Conservation (phyloP, 2,797 vertebrate species). For the Phyllotis vaccarum region DNA sequence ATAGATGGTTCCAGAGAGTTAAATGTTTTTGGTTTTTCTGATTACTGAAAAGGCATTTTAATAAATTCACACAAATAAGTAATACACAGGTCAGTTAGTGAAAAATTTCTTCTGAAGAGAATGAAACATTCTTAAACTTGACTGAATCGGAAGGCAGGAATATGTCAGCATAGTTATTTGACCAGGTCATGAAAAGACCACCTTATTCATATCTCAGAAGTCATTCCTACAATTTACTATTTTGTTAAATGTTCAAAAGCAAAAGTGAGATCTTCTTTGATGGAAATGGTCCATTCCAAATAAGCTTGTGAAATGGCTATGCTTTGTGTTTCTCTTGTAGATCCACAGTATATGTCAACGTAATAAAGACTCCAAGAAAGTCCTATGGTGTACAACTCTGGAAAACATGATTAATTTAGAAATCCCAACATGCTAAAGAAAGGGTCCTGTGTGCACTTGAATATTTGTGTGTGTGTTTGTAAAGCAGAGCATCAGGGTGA, state of each 20-base stretch:
- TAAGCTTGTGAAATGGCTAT: not conserved
- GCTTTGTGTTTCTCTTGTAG: not conserved
- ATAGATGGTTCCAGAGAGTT: not conserved
- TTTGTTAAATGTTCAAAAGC: conserved; percentile 12
- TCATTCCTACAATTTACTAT: not conserved
- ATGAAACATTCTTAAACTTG: not conserved
- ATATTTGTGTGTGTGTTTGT: not conserved
- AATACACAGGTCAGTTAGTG: not conserved
- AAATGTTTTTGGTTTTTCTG: not conserved
- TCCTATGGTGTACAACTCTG: not conserved
- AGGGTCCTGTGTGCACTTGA: not conserved
- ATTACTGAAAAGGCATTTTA: not conserved
- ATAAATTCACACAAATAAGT: not conserved
- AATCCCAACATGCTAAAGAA: not conserved
- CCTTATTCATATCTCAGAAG: conserved; percentile 22
- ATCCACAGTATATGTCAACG: not conserved
- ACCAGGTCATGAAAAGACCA: not conserved
- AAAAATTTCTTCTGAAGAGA: conserved; percentile 22
- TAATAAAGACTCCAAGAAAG: not conserved
- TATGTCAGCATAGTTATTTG: not conserved
- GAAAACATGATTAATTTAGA: not conserved
- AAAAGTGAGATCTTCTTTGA: conserved; percentile 18
- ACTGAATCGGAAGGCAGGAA: not conserved
- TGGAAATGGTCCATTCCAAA: not conserved
- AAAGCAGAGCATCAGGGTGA: conserved; percentile 19